These are phyloP conservation scores for Pseudomyrmex pallidus DNA, from an alignment of 1,140 invertebrate species.

Conservation along the genomic window DNA sequence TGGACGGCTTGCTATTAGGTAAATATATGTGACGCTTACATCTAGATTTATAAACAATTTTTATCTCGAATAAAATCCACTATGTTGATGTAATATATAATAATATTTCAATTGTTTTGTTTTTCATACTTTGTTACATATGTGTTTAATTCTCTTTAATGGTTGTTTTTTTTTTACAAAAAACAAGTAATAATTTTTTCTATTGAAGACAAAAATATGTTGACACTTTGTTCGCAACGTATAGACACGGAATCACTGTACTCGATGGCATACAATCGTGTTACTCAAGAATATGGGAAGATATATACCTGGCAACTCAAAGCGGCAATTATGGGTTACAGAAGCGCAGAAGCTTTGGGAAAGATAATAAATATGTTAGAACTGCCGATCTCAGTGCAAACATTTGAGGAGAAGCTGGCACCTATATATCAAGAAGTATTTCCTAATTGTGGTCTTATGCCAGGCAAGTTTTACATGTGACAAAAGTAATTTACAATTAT, in stretches of 20 bases:
- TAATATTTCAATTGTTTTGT: background rate
- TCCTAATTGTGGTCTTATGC: constrained; percentile 86
- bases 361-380: constrained; percentile 88
- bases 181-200: background rate
- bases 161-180: background rate
- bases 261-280: constrained; percentile 88
- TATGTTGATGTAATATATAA: background rate
- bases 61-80: background rate
- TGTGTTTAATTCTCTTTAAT: background rate
- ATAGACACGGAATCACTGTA: constrained; percentile 93
- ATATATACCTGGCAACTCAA: constrained; percentile 92
- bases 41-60: constrained; percentile 12
- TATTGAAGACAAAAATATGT: no score
- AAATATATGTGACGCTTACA: constrained; percentile 74
- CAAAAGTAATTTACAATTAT: background rate
- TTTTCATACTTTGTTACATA: no score
- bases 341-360: constrained; percentile 87
- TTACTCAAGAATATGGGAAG: constrained; percentile 90
- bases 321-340: constrained; percentile 89
- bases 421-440: constrained; percentile 87
- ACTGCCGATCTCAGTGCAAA: constrained; percentile 89
- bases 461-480: constrained; percentile 85
- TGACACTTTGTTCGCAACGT: background rate
- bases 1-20: constrained; percentile 93
- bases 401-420: constrained; percentile 86